Evolutionary conservation across 2,888 invertebrate species (phyloP), one percentile per base, ranked within the genome.

Genomic region (Drosophila stalkeri): DNA sequence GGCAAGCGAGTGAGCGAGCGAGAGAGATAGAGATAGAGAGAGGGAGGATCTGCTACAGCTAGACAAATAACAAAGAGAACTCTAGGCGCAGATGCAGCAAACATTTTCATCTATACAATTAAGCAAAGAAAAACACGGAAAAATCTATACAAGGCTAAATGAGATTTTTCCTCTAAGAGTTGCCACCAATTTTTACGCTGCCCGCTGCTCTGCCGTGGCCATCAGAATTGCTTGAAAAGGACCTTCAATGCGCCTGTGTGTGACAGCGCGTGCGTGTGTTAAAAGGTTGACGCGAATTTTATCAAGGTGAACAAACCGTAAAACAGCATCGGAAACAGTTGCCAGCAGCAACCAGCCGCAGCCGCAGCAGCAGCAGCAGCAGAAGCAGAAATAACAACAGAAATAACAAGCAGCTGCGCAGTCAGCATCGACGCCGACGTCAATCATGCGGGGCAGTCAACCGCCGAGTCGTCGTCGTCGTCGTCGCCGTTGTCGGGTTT

Each of bases 281-380:
- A 62, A 86, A 82, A 85, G 86, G 81, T 88, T 86, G 83, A 86
- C 89, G 84, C 72, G 68, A 69, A 80, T 82, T 71, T 78, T 61
- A 85, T 88, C 87, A 87, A 87, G 87, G 87, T 87, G 89, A 87
- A 87, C 86, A 86, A 88, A 85, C 90, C 86, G 88, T 77, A 80
- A 86, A 69, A 37, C 72, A 77, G 77, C 75, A 78, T 67, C 75
- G 63, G 65, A 66, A 75, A 75, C 57, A 75, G 52, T 51, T 49
- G 49, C 49, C 31, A 49, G 31, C 49, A 49, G 49, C 49, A 31
- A 31, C 31, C 68, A 59, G 61, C 72, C 35, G 18, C 49, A 31
- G 52, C 52, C 20, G 67, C 52, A 18, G 41, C 39, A 27, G 57
- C 37, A 39, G 27, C 43, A 61, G 23, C 33, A 65, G 55, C 47